Percentiles rank a stretch among this genome's conserved stretches.
Conservation (phyloP, 2,888 invertebrate species). For the Pristionchus fissidentatus region DNA sequence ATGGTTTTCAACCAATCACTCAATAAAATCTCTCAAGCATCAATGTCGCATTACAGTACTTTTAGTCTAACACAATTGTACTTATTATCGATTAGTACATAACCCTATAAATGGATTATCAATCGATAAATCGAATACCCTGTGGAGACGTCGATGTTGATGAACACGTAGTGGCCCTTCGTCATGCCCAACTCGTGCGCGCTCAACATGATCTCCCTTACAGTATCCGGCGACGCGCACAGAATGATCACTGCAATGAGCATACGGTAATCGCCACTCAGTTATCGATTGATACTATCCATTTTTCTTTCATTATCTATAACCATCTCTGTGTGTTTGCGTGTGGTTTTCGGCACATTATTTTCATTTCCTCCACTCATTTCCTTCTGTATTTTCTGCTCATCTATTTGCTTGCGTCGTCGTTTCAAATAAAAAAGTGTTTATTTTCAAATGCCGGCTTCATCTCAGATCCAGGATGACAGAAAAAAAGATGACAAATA, state of each 20-base stretch:
- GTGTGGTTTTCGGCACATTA: neutral
- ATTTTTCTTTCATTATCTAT: neutral
- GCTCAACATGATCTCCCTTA: slow-evolving; percentile 91
- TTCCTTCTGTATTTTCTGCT: neutral
- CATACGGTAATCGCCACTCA: slow-evolving; percentile 45
- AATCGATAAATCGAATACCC: slow-evolving; percentile 82
- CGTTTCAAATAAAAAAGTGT: no score
- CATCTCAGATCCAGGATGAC: no score
- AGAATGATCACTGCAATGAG: slow-evolving; percentile 88
- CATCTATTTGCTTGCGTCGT: slow-evolving; percentile 5
- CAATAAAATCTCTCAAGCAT: no score
- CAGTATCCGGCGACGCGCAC: slow-evolving; percentile 89
- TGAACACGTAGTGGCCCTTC: slow-evolving; percentile 96
- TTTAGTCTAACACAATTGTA: no score
- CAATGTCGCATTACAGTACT: neutral
- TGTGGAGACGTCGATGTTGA: slow-evolving; percentile 95
- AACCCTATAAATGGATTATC: no score
- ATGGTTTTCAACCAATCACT: neutral
- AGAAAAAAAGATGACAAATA: no score
- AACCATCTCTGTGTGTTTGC: neutral
- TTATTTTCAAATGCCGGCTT: no score
- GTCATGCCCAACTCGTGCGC: slow-evolving; percentile 95
- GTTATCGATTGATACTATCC: neutral
- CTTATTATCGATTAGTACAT: no score
- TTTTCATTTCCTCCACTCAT: neutral